Evolutionary conservation across 2,888 invertebrate species (phyloP).

Genomic region (Archips xylosteana): DNA sequence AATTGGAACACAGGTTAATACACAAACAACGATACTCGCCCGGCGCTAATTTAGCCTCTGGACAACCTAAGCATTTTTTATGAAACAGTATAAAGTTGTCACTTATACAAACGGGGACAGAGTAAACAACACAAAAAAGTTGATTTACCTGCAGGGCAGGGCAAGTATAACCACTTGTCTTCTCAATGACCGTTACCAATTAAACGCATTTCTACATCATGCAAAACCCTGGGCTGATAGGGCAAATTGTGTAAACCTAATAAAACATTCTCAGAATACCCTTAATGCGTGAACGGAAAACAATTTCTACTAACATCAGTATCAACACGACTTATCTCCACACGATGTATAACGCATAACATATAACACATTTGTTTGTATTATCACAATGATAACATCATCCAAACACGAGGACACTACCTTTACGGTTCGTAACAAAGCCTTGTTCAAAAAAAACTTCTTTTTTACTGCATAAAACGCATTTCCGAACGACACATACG

Average conservation of each 20-base stretch:
- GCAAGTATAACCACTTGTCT: neutral
- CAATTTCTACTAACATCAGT: constrained; percentile 22
- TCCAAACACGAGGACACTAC: constrained; percentile 30
- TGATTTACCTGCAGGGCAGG: too few relatives aligned
- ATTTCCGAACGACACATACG: constrained; percentile 2
- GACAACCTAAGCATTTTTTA: too few relatives aligned
- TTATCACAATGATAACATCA: constrained; percentile 35
- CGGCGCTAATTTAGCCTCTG: too few relatives aligned
- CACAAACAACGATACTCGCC: too few relatives aligned
- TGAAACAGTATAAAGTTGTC: too few relatives aligned
- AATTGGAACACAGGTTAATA: too few relatives aligned
- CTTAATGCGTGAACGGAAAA: constrained; percentile 8
- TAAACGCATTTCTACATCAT: neutral
- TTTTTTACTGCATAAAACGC: constrained; percentile 19
- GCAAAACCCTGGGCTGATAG: neutral
- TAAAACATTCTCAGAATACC: neutral
- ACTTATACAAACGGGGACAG: too few relatives aligned
- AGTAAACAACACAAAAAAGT: too few relatives aligned
- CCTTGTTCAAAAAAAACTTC: neutral
- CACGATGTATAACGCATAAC: constrained; percentile 23
- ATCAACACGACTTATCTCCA: constrained; percentile 19
- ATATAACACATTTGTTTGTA: constrained; percentile 30
- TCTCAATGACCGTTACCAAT: neutral
- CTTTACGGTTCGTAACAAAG: constrained; percentile 25
- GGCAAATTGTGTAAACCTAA: neutral